phyloP scores from a whole-genome alignment of 2,113 vertebrate genomes.

The Micronisus gabar region DNA sequence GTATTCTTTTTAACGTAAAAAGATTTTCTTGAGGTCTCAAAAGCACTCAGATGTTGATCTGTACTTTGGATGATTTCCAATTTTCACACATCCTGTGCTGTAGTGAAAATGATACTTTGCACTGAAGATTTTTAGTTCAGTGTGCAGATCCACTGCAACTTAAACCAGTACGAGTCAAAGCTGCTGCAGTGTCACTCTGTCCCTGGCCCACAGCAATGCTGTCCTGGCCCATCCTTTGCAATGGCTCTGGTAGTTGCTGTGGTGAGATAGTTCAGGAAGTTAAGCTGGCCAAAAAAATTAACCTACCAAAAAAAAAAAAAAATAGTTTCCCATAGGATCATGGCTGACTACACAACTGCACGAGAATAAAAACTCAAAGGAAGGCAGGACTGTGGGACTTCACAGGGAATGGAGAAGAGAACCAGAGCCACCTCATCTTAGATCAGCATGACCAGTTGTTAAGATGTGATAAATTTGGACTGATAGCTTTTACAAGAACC shows the following conservation, averaged over 20 bases:
- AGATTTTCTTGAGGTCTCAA: background rate
- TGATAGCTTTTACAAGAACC: background rate
- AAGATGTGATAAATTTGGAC: background rate
- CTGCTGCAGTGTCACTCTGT: background rate
- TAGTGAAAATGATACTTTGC: background rate
- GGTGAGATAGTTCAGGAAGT: background rate
- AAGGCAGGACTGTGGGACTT: background rate
- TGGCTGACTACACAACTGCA: background rate
- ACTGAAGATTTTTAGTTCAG: background rate
- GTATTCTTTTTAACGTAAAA: background rate
- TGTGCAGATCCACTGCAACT: background rate
- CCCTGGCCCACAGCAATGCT: background rate
- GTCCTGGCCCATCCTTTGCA: background rate
- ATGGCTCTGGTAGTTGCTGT: background rate
- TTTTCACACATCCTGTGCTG: background rate
- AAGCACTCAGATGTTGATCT: background rate
- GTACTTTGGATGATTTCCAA: background rate
- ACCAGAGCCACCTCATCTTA: background rate
- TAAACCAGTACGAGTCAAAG: background rate
- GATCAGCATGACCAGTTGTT: background rate
- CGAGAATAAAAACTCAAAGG: background rate
- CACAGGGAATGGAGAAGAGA: background rate
- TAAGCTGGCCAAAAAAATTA: background rate
- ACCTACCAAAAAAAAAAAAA: background rate
- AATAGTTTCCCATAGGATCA: background rate